Conservation (phyloP, 2,888 invertebrate genomes). For the Aquatica leii region DNA sequence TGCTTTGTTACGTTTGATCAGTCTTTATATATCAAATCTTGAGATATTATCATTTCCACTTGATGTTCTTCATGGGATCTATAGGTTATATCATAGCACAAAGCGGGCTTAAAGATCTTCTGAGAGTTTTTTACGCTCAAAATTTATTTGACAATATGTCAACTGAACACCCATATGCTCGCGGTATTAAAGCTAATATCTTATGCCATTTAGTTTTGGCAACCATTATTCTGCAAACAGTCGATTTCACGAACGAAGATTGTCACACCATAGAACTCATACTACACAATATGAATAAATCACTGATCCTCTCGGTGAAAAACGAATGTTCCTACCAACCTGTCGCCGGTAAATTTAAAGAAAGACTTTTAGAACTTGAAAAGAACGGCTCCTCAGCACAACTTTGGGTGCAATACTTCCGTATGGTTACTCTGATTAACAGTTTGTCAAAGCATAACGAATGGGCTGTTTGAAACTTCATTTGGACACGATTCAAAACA, state of each 20-base stretch:
- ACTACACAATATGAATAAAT: no score
- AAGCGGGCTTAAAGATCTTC: not conserved
- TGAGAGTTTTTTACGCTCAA: no score
- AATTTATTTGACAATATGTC: no score
- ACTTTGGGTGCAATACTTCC: not conserved
- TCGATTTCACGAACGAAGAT: not conserved
- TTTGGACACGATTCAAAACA: no score
- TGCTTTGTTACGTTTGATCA: constrained; percentile 3
- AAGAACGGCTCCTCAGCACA: constrained; percentile 1
- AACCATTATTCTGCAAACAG: not conserved
- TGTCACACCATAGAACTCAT: not conserved
- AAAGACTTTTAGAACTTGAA: no score
- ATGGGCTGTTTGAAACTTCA: no score
- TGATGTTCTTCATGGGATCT: not conserved
- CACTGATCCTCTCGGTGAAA: not conserved
- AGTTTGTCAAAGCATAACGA: no score
- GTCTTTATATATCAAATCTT: not conserved
- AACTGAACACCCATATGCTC: not conserved
- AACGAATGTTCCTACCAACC: not conserved
- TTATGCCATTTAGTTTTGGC: not conserved
- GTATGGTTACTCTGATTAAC: not conserved
- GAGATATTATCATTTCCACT: constrained; percentile 4
- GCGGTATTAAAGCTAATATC: not conserved
- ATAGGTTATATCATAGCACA: not conserved
- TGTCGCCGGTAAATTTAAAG: no score